Evolutionary conservation across 1,140 invertebrate species (phyloP).

Genomic region (Temnothorax nylanderi): DNA sequence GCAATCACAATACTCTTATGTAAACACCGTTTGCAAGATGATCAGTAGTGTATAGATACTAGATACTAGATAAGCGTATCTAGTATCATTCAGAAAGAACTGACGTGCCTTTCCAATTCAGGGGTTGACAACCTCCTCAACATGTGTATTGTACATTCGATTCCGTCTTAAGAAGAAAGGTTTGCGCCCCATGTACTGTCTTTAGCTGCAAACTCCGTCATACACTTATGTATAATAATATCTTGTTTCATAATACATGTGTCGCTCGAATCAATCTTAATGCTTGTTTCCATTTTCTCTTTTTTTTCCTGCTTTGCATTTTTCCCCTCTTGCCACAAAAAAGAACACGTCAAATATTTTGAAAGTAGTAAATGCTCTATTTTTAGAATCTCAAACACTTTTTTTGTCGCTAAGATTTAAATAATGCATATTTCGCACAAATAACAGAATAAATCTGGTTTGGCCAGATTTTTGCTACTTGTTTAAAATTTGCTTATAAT

Average conservation of each 20-base stretch:
- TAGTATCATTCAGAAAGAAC: constrained; percentile 74
- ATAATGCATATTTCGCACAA: background rate
- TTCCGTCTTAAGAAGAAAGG: constrained; percentile 70
- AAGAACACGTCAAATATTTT: background rate
- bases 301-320: background rate
- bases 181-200: constrained; percentile 66
- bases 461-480: background rate
- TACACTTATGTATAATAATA: constrained; percentile 74
- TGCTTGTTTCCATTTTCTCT: constrained; percentile 35
- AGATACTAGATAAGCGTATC: constrained; percentile 24
- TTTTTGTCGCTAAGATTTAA: background rate
- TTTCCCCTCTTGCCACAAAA: background rate
- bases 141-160: constrained; percentile 70
- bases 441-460: background rate
- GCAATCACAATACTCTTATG: constrained; percentile 64
- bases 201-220: constrained; percentile 72
- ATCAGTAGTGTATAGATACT: constrained; percentile 67
- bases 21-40: constrained; percentile 62
- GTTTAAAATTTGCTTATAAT: background rate
- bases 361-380: background rate
- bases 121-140: constrained; percentile 68
- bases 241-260: constrained; percentile 76
- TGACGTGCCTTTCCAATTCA: constrained; percentile 78
- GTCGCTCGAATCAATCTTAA: constrained; percentile 65
- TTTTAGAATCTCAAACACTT: background rate